phyloP scores from a whole-genome alignment of 2,888 invertebrate genomes.

The Nomada lathburiana region DNA sequence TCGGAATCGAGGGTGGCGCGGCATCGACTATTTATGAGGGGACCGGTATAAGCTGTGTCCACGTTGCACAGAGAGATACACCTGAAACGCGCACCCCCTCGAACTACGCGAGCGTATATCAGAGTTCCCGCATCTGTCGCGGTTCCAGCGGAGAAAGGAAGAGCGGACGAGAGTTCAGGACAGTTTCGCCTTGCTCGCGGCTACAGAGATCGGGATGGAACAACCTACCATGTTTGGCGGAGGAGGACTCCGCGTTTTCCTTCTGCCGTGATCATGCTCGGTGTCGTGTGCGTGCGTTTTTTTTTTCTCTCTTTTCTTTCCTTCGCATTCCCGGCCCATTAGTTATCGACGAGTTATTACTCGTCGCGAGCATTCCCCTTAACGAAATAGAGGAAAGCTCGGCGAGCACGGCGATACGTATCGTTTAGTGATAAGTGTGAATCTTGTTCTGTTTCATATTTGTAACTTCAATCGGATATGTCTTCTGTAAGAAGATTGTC shows the following conservation, averaged over 20 bases:
- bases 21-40: slow-evolving; percentile 62
- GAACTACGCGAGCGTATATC: slow-evolving; percentile 58
- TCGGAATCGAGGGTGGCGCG: slow-evolving; percentile 21
- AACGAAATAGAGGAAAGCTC: slow-evolving; percentile 47
- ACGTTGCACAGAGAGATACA: slow-evolving; percentile 24
- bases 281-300: slow-evolving; percentile 15
- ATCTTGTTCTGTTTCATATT: too few relatives aligned
- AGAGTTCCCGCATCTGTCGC: slow-evolving; percentile 63
- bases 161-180: slow-evolving; percentile 31
- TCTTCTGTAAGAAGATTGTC: too few relatives aligned
- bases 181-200: slow-evolving; percentile 43
- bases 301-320: neutral
- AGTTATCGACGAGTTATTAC: slow-evolving; percentile 72
- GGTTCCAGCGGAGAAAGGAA: slow-evolving; percentile 45
- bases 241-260: slow-evolving; percentile 50
- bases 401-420: slow-evolving; percentile 18
- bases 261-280: slow-evolving; percentile 9
- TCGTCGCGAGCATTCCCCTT: slow-evolving; percentile 56
- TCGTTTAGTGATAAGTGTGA: slow-evolving; percentile 11
- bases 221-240: slow-evolving; percentile 71
- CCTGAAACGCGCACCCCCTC: slow-evolving; percentile 32
- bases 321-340: slow-evolving; percentile 53
- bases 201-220: slow-evolving; percentile 56
- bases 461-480: too few relatives aligned
- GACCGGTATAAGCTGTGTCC: slow-evolving; percentile 17